Base-by-base conservation (phyloP, 2,113 vertebrate species). In the Ancistrus triradiatus region DNA sequence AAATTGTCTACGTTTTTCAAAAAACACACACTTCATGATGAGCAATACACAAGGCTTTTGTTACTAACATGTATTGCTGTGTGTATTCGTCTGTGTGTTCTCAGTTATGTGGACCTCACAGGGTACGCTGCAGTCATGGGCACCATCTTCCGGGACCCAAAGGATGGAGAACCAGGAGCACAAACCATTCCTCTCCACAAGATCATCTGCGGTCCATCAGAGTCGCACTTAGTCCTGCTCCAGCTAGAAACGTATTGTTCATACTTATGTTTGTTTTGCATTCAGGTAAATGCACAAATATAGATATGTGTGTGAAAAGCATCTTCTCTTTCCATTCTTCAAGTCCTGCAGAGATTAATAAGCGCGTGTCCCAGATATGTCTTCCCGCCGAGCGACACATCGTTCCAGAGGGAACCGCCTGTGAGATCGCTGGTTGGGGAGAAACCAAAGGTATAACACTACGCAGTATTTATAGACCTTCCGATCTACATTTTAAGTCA, bases 401-500 rank as follows among this genome's bases (percentile, higher is more conserved):
- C 0, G 94, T 98, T 22, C 86, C 90, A 0, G 85, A 84, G 0
- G 80, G 72, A 22, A 96, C 91, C 0, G 0, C 19, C 24, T 98
- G 96, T 2, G 96, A 98, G 85, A 95, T 98, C 0, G 91, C 96
- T 0, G 95, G 96, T 59, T 98, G 94, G 94, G 93, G 94, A 2
- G 94, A 96, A 63, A 94, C 93, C 4, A 85, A 77, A 91, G 94
- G 95, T 91, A 83, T 81, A 77, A 72, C n/a, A 14, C 8, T 17
- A 22, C 19, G 10, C 47, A 18, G 13, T 42, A 19, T 44, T 44
- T 46, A 25, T 13, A 42, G 7, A 25, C 38, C 15, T 21, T 52
- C 13, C 5, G n/a, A n/a, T 19, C 3, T 40, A 18, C 1, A 10
- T 59, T 66, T 66, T 28, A 55, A 22, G 28, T 69, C 3, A 31